Evolutionary conservation across 2,888 invertebrate genomes (phyloP).

Genomic region (Hipparchia semele): DNA sequence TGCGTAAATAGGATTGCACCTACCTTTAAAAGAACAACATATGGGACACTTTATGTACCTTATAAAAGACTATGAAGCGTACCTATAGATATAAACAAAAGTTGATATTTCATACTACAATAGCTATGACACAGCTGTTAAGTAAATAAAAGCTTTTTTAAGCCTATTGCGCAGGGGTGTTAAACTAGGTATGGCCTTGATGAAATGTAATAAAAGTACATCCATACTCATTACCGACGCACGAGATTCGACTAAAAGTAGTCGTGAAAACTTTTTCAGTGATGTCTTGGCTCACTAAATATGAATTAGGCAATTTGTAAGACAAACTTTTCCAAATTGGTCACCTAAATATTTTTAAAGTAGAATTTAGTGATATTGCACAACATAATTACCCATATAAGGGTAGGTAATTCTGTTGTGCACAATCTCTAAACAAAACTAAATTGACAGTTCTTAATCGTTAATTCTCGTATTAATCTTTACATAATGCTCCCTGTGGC

Average conservation of each 20-base stretch:
- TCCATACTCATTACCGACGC: not conserved
- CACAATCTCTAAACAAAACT: no score
- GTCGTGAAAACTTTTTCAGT: no score
- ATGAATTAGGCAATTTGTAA: no score
- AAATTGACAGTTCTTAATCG: no score
- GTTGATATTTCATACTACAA: not conserved
- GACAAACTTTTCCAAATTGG: no score
- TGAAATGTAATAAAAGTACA: not conserved
- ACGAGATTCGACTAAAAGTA: not conserved
- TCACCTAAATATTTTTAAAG: no score
- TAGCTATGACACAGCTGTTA: not conserved
- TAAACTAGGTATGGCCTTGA: not conserved
- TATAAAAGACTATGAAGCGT: not conserved
- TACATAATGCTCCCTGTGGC: no score
- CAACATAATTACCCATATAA: no score
- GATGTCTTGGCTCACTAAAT: no score
- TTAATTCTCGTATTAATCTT: no score
- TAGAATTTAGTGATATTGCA: no score
- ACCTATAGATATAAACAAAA: not conserved
- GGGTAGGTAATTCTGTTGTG: no score
- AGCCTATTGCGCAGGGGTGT: not conserved
- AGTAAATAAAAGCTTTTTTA: constrained; percentile 3
- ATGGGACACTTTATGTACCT: constrained; percentile 10
- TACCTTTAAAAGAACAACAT: constrained; percentile 38
- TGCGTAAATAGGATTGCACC: constrained; percentile 57